phyloP scores from a whole-genome alignment of 1,140 invertebrate species.

The Aphis craccivora region DNA sequence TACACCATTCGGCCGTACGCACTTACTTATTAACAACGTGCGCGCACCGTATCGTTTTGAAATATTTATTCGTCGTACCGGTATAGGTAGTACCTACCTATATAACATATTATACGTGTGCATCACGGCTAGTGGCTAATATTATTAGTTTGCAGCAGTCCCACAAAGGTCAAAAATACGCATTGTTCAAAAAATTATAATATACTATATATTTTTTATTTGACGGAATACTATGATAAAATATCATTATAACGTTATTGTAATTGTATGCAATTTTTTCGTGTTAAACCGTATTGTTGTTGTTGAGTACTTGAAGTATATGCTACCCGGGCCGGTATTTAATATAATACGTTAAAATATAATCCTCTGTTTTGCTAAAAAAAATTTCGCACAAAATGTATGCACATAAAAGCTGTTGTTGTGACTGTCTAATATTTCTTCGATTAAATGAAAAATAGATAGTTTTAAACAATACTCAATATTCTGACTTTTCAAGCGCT shows the following conservation, averaged over 20 bases:
- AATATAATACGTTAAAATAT: too few species aligned
- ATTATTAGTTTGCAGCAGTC: background rate
- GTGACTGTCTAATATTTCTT: too few species aligned
- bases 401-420: too few species aligned
- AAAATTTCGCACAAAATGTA: too few species aligned
- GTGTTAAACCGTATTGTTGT: background rate
- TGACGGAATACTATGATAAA: background rate
- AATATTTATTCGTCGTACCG: background rate
- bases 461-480: too few species aligned
- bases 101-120: background rate
- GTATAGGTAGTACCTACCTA: background rate
- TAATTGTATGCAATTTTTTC: background rate
- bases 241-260: too few species aligned
- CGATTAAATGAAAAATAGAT: too few species aligned
- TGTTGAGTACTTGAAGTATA: background rate
- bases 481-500: too few species aligned
- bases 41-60: background rate
- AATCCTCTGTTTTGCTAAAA: too few species aligned
- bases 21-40: constrained; percentile 7
- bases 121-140: background rate
- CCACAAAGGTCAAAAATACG: background rate
- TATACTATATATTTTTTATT: background rate
- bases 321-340: background rate
- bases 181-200: background rate
- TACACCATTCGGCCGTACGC: background rate